A percentile compares a stretch with the other conserved stretches of the same genome.
Evolutionary conservation across 92 coral and sea anemone genomes (phyloP).

Genomic region (Parazoanthus swiftii): DNA sequence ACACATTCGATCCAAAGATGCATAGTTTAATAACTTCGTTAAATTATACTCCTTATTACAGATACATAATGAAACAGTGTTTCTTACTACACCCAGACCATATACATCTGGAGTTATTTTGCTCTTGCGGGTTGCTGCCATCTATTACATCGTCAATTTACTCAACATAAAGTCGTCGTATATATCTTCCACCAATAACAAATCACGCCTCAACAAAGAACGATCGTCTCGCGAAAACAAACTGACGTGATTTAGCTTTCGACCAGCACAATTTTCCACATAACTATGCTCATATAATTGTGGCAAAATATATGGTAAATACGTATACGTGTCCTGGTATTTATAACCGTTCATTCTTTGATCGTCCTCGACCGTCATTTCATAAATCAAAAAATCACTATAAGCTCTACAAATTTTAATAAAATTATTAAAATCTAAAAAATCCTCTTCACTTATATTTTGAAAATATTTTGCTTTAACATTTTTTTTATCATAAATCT

Average conservation of each 20-base stretch:
- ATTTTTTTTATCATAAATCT: too few relatives aligned
- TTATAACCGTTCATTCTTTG: not conserved
- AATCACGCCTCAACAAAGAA: too few relatives aligned
- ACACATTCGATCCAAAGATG: not conserved
- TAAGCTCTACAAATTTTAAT: not conserved
- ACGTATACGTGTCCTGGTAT: not conserved
- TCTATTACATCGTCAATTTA: not conserved
- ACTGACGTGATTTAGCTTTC: not conserved
- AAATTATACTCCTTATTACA: not conserved
- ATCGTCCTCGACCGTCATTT: not conserved
- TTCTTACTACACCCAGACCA: not conserved
- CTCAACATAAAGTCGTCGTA: too few relatives aligned
- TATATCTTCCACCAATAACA: too few relatives aligned
- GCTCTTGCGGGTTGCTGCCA: not conserved
- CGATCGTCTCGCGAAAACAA: too few relatives aligned
- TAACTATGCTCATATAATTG: too few relatives aligned
- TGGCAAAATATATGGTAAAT: not conserved
- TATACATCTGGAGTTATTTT: not conserved
- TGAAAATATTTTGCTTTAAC: too few relatives aligned
- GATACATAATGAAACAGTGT: too few relatives aligned
- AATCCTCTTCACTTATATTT: too few relatives aligned
- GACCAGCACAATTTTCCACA: too few relatives aligned
- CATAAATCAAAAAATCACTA: not conserved
- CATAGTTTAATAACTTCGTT: slow-evolving; percentile 1
- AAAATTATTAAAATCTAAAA: not conserved